Base-by-base conservation (phyloP, 2,888 invertebrate genomes). In the Drosophila helvetica region DNA sequence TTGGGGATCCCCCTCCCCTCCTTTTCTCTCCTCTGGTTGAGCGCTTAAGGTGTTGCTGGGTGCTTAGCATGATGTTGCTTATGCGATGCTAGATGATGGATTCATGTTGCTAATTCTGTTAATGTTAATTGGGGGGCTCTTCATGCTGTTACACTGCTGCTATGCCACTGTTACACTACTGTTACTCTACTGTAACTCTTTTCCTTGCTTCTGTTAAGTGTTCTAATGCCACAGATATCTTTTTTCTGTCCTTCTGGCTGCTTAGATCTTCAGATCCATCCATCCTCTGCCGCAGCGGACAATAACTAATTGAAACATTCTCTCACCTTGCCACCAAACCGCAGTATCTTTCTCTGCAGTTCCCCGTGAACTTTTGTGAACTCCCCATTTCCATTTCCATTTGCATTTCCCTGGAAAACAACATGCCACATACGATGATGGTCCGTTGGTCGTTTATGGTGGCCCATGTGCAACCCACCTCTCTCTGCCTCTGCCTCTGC, bases 301-400 rank as follows among this genome's bases (percentile, higher is more conserved):
- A 60, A n/a, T 60, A 69, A 69, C 68, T 69, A 69, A 69, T 69
- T 69, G 69, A 69, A 69, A 69, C 69, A 69, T 69, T 69, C 69
- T 60, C 59, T 60, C 69, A 68, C 69, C 60, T 68, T 59, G 54
- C 68, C 69, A 60, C 60, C 42, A 69, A 48, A 42, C 38, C 38
- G 15, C 38, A 38, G 25, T 33, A 50, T 64, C 64, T 47, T 27
- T 25, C 10, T 27, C 59, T 46, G 69, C 38, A 52, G 42, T n/a
- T 38, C 38, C 15, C n/a, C 19, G n/a, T 69, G 69, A 69, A 68
- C 69, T 68, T 6, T 19, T 27, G 54, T 72, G 67, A 72, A 66
- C 64, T 73, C 47, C 51, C 8, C 15, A 38, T 38, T 38, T 38
- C 15, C 33, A 38, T 38, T 15, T 30, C 10, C 33, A 33, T 33